These are phyloP conservation scores for Neodiprion virginianus DNA, from an alignment of 1,140 invertebrate species.

Conservation along the genomic window DNA sequence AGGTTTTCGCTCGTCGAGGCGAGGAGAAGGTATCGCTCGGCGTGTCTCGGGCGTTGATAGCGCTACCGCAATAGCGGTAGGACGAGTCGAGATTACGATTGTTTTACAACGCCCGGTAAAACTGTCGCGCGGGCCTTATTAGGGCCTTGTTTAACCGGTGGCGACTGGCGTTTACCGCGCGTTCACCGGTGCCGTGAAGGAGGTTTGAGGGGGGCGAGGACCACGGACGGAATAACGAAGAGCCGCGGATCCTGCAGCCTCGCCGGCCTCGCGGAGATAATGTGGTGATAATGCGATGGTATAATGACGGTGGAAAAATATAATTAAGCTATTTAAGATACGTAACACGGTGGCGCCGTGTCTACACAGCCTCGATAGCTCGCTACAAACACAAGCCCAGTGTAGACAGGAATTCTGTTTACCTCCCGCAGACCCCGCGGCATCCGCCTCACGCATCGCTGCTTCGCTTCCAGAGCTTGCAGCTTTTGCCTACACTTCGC, in stretches of 20 bases:
- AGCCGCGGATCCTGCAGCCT: too few species aligned
- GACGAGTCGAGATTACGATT: constrained; percentile 59
- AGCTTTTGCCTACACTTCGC: neutral
- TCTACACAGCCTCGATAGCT: neutral
- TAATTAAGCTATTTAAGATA: constrained; percentile 22
- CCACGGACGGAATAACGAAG: too few species aligned
- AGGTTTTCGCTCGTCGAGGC: too few species aligned
- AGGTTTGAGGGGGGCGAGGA: too few species aligned
- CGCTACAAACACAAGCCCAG: too few species aligned
- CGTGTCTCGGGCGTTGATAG: neutral
- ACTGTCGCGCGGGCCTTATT: constrained; percentile 47
- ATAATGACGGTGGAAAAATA: constrained; percentile 9
- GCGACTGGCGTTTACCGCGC: too few species aligned
- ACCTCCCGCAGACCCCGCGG: constrained; percentile 30
- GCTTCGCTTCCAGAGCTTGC: neutral
- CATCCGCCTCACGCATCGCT: neutral
- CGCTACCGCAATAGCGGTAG: constrained; percentile 45
- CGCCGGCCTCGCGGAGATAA: neutral
- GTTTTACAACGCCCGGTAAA: constrained; percentile 61
- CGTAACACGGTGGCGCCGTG: constrained; percentile 22
- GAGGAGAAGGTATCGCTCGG: too few species aligned
- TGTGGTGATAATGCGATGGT: constrained; percentile 12
- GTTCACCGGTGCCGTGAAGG: constrained; percentile 18
- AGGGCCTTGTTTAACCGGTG: constrained; percentile 44
- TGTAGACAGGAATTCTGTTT: neutral